Conservation (phyloP, 2,113 vertebrate species). For the Leucopsar rothschildi region DNA sequence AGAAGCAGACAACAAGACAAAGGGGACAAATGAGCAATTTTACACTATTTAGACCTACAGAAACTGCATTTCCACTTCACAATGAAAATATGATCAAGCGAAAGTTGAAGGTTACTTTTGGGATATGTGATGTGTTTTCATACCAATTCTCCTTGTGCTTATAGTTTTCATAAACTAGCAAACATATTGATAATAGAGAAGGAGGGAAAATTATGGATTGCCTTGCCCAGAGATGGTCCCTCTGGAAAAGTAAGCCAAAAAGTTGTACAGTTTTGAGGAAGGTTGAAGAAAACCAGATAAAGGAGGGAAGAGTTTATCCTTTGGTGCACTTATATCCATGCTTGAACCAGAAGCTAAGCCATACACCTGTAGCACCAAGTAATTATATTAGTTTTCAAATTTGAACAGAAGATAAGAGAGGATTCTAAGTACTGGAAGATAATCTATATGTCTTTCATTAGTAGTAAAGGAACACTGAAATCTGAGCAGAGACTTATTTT, state of each 20-base stretch:
- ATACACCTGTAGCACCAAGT: not conserved
- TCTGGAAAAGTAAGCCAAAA: not conserved
- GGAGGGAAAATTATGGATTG: not conserved
- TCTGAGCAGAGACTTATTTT: not conserved
- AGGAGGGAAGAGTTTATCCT: not conserved
- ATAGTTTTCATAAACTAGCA: not conserved
- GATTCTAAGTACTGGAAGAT: not conserved
- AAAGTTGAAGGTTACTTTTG: not conserved
- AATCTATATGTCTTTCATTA: not conserved
- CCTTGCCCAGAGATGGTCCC: not conserved
- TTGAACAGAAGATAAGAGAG: not conserved
- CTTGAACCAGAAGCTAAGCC: not conserved
- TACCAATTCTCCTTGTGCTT: not conserved
- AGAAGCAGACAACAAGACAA: not conserved
- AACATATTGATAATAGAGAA: not conserved
- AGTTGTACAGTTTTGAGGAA: not conserved
- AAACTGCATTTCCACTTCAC: not conserved
- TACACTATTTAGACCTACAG: not conserved
- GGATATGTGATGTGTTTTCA: not conserved
- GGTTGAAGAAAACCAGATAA: not conserved
- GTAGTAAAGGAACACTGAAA: not conserved
- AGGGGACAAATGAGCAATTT: not conserved
- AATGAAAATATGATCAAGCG: not conserved
- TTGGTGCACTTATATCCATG: not conserved
- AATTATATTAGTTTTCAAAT: not conserved